Evolutionary conservation across 2,797 vertebrate species (phyloP), one percentile per base, ranked within the genome.

Genomic region (Mormyrops attenuatus): DNA sequence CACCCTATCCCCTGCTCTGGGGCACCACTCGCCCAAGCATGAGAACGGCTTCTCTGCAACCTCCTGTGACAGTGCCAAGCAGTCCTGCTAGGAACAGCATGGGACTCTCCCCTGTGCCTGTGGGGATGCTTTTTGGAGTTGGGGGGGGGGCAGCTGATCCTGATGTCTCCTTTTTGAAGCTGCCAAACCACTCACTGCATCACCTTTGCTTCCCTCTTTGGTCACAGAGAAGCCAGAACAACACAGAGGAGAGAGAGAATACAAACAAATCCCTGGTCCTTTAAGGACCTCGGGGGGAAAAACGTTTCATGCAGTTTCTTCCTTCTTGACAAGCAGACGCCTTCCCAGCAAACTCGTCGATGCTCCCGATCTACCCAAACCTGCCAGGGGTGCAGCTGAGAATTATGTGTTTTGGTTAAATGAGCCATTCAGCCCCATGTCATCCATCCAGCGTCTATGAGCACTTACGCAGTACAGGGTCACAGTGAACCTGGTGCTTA

Each of bases 1-100:
- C 89, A 95, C 96, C 90, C 96, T 97, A 22, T 97, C 98, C 15
- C 97, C 97, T 0, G 95, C 69, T 17, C 13, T 0, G 15, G 6
- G 97, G 91, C 94, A 94, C 41, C 93, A 96, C 92, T 97, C 98
- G 5, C 97, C 98, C 0, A 97, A 97, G 92, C 97, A 97, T 91
- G 98, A 98, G 77, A 98, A 98, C 0, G 97, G 97, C 69, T 77
- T 77, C 34, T 85, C 80, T 85, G n/a, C 38, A 7, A 3, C 15
- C 20, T 44, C 22, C 41, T 85, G 47, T 85, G 80, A 85, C 9
- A 2, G 80, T 85, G 44, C n/a, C 1, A 98, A 98, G 90, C 94
- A 97, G 2, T 96, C 96, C 0, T 97, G 97, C 6, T 98, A 97
- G 97, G 94, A 41, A 77, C 3, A 11, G 13, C 20, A 49, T 5